These are phyloP conservation scores for Vidua macroura DNA, from an alignment of 2,113 vertebrate species.

Conservation along the genomic window DNA sequence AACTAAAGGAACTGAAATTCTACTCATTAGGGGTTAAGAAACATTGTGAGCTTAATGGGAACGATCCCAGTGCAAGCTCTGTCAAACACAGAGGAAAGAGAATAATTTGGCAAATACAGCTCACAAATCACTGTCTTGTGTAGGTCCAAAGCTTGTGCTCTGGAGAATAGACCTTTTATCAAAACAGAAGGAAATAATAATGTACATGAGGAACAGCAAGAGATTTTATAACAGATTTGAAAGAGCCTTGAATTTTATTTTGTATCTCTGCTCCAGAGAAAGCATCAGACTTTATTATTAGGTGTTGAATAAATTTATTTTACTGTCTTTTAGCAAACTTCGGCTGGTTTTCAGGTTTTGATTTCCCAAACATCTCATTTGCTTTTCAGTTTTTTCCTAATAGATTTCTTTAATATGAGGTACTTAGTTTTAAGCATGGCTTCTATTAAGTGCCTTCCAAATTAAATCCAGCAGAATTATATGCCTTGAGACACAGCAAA, in stretches of 20 bases:
- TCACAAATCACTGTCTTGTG: not conserved
- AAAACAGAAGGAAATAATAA: not conserved
- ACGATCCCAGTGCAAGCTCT: not conserved
- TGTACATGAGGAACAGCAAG: not conserved
- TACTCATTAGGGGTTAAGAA: not conserved
- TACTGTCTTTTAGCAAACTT: not conserved
- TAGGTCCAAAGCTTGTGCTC: not conserved
- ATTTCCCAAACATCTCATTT: not conserved
- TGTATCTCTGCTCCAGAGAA: slow-evolving; percentile 24
- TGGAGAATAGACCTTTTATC: not conserved
- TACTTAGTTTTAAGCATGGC: not conserved
- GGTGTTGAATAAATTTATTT: not conserved
- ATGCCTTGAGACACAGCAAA: not conserved
- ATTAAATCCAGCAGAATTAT: not conserved
- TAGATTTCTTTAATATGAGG: not conserved
- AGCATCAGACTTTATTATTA: not conserved
- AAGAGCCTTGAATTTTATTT: not conserved
- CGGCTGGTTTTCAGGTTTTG: not conserved
- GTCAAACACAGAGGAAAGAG: not conserved
- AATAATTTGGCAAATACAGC: not conserved
- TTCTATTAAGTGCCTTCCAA: not conserved
- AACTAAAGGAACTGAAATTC: not conserved
- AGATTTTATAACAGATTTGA: not conserved
- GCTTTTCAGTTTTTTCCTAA: not conserved
- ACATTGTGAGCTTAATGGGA: not conserved